Evolutionary conservation across 2,888 invertebrate genomes (phyloP).

Genomic region (Epinotia bilunana): DNA sequence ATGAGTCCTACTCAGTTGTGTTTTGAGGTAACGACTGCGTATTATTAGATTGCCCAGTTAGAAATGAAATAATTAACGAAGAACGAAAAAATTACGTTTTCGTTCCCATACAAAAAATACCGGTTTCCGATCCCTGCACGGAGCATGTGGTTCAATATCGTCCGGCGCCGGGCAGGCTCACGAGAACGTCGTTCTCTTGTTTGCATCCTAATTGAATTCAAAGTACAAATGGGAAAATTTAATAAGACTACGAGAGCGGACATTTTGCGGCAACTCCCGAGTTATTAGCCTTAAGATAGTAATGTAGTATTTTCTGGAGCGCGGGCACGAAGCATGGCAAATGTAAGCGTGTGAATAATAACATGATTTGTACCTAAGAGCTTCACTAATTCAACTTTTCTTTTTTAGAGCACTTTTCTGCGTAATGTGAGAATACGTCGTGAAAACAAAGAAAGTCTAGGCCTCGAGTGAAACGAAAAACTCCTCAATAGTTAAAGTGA

Average conservation of each 20-base stretch:
- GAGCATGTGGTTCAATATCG: slow-evolving; percentile 35
- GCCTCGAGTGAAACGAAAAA: slow-evolving; percentile 3
- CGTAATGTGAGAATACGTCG: not conserved
- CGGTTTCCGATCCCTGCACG: too few relatives aligned
- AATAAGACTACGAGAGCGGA: slow-evolving; percentile 19
- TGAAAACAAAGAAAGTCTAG: not conserved
- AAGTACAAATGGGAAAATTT: slow-evolving; percentile 34
- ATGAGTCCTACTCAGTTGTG: too few relatives aligned
- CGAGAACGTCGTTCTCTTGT: slow-evolving; percentile 3
- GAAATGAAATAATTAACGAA: too few relatives aligned
- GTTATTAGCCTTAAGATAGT: slow-evolving; percentile 14
- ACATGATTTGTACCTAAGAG: not conserved
- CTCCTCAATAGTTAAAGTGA: not conserved
- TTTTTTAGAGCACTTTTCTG: not conserved
- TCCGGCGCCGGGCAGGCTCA: not conserved
- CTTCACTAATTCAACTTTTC: not conserved
- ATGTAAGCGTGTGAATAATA: not conserved
- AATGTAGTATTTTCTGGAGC: slow-evolving; percentile 2
- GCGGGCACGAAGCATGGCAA: not conserved
- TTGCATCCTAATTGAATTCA: slow-evolving; percentile 35
- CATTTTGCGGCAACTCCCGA: slow-evolving; percentile 17
- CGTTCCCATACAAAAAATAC: too few relatives aligned
- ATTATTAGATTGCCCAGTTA: too few relatives aligned
- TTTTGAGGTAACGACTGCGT: too few relatives aligned
- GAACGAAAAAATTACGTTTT: too few relatives aligned